These are phyloP conservation scores for Erinaceus europaeus DNA, from an alignment of 2,113 vertebrate genomes.

Conservation along the genomic window DNA sequence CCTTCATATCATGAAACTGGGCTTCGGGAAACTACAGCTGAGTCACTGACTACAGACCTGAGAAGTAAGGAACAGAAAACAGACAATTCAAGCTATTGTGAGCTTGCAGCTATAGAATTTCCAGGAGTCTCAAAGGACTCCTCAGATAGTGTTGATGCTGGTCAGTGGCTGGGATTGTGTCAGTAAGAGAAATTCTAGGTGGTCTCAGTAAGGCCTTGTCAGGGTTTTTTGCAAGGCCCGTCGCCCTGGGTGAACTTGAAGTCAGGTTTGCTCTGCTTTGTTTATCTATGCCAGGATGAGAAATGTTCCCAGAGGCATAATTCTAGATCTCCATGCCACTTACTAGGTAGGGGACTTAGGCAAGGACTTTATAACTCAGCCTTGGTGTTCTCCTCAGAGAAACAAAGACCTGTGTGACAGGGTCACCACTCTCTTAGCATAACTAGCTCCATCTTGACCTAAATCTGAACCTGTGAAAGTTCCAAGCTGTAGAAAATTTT, in stretches of 20 bases:
- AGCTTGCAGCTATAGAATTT: not conserved
- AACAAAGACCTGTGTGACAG: too few species aligned
- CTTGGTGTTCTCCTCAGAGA: not conserved
- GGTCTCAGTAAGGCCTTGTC: not conserved
- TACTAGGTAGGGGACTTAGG: not conserved
- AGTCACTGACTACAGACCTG: not conserved
- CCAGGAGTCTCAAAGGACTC: too few species aligned
- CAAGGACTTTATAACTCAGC: not conserved
- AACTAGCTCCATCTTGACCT: too few species aligned
- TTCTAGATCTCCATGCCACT: not conserved
- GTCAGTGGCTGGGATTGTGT: not conserved
- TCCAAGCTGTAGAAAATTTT: too few species aligned
- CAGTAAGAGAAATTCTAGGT: not conserved
- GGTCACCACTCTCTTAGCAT: too few species aligned
- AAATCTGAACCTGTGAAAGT: too few species aligned
- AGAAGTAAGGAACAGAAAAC: not conserved
- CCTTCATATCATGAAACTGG: not conserved
- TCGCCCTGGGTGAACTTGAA: not conserved
- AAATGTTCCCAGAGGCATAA: not conserved
- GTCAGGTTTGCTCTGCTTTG: not conserved
- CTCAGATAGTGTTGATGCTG: not conserved
- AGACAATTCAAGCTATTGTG: not conserved
- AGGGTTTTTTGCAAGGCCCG: not conserved
- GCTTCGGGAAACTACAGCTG: too few species aligned
- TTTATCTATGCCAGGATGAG: not conserved